Base-by-base conservation (phyloP, 2,113 vertebrate genomes). In the Catharus minimus region DNA sequence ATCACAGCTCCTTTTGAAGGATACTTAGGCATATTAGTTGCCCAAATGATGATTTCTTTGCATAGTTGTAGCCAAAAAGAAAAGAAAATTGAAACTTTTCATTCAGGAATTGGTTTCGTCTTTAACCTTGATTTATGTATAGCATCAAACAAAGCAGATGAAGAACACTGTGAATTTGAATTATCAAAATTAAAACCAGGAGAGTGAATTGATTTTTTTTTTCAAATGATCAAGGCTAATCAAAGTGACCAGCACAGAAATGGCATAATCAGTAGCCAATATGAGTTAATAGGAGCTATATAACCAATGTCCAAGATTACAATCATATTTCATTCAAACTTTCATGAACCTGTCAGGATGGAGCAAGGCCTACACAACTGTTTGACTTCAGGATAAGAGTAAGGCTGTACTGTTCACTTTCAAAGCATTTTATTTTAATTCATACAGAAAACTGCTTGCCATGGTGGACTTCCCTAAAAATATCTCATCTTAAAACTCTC, bases 11-110 rank as follows among this genome's bases (percentile, higher is more conserved):
- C 89, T 97, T 97, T 95, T 93, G 92, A 96, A 97, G 94, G 96
- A 96, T 97, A 97, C 97, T 97, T 97, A 97, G 95, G 92, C 92
- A 94, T 98, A 98, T 98, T 97, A 98, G 97, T 96, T 97, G 95
- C 95, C 92, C 96, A 97, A 97, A 97, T 97, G 94, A 97, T 95
- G 92, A 95, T 96, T 97, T 97, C 97, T 97, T 94, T 95, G 95
- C 46, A 2, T 72, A 91, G 89, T 93, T 92, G 84, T 95, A 92
- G 97, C 93, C 90, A 94, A 96, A 96, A 94, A 96, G 89, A 92
- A 94, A 96, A 86, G 92, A 96, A 96, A 96, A 97, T 94, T 81
- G 93, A 89, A 92, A 96, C 80, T 95, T 94, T 95, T 95, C 85
- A 90, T 93, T 95, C 96, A 90, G 13, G 49, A 91, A 95, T 94